phyloP scores from a whole-genome alignment of 2,797 vertebrate genomes.

The Amblyopsis hoosieri region DNA sequence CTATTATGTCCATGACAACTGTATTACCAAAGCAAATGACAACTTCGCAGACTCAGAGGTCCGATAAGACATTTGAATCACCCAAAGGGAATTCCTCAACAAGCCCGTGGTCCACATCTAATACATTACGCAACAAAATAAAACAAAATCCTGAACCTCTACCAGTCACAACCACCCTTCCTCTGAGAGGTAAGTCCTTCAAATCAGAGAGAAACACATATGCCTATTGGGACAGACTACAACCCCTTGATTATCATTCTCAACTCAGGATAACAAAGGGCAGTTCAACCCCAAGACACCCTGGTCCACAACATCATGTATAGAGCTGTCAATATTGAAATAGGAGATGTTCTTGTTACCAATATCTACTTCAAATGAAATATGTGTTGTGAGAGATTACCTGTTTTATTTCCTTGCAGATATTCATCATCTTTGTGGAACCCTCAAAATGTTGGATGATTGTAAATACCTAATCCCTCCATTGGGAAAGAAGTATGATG shows the following conservation, averaged over 20 bases:
- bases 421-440: slow-evolving; percentile 54
- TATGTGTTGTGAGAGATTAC: background rate
- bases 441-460: slow-evolving; percentile 73
- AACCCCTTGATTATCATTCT: background rate
- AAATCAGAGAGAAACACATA: slow-evolving; percentile 12
- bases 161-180: background rate
- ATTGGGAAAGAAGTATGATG: slow-evolving; percentile 73
- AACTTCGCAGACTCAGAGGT: background rate
- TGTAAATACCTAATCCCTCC: slow-evolving; percentile 78
- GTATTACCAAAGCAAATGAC: slow-evolving; percentile 3
- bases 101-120: slow-evolving; percentile 6
- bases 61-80: slow-evolving; percentile 17
- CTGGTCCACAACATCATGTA: background rate
- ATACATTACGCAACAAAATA: background rate
- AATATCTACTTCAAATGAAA: background rate
- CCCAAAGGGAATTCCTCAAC: slow-evolving; percentile 3
- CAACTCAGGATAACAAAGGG: background rate
- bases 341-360: too few species aligned
- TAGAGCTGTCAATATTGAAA: too few species aligned
- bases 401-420: slow-evolving; percentile 52
- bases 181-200: background rate
- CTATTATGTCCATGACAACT: slow-evolving; percentile 1
- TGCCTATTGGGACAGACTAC: background rate
- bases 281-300: background rate
- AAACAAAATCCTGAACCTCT: slow-evolving; percentile 7